A percentile compares a stretch with the other conserved stretches of the same genome.
phyloP scores from a whole-genome alignment of 2,888 invertebrate genomes.

The Apamea anceps region DNA sequence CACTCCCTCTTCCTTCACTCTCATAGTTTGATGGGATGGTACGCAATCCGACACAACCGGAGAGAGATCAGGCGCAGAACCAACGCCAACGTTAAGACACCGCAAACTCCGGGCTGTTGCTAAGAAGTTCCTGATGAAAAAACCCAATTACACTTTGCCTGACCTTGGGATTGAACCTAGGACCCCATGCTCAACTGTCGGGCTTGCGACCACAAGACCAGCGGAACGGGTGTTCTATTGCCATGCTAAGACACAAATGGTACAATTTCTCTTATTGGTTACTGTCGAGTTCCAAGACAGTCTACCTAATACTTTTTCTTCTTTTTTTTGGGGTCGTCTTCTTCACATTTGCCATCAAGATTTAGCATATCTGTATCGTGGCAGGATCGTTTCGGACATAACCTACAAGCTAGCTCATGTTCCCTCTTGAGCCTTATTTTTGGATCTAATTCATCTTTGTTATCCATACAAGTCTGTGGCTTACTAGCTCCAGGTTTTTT shows the following conservation, averaged over 20 bases:
- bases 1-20: too few relatives aligned
- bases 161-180: too few relatives aligned
- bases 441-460: neutral
- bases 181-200: too few relatives aligned
- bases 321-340: neutral
- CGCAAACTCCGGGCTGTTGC: neutral
- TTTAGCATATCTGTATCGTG: neutral
- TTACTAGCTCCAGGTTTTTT: neutral
- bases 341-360: neutral
- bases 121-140: neutral
- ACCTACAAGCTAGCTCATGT: neutral
- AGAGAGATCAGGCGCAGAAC: neutral
- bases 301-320: constrained; percentile 1
- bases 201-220: too few relatives aligned
- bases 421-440: constrained; percentile 2
- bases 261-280: neutral
- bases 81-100: neutral
- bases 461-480: neutral
- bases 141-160: neutral
- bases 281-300: too few relatives aligned
- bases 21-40: neutral
- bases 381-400: too few relatives aligned
- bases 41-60: too few relatives aligned
- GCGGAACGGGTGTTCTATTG: neutral
- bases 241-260: neutral